Evolutionary conservation across 1,140 invertebrate genomes (phyloP).

Genomic region (Bombus soroeensis): DNA sequence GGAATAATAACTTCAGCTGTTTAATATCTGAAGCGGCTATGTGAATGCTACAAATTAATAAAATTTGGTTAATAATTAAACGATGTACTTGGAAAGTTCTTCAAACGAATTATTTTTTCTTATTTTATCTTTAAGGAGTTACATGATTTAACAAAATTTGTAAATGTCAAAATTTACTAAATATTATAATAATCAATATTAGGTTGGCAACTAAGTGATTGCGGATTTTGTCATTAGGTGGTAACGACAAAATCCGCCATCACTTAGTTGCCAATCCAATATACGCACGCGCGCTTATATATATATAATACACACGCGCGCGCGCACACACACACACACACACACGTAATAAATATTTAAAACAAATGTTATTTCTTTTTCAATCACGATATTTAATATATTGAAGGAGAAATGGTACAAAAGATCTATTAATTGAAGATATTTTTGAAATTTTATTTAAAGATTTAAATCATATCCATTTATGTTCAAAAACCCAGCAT

Average conservation of each 20-base stretch:
- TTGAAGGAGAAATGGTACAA: not conserved
- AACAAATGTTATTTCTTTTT: not conserved
- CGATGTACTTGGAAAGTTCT: not conserved
- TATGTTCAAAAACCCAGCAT: constrained; percentile 41
- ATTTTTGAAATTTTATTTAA: not conserved
- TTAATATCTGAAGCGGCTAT: not conserved
- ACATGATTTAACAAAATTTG: constrained; percentile 1
- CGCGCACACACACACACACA: no score
- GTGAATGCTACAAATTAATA: not conserved
- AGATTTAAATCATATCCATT: constrained; percentile 41
- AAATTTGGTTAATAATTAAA: not conserved
- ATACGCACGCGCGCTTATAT: not conserved
- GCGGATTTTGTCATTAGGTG: no score
- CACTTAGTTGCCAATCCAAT: no score
- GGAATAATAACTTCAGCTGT: not conserved
- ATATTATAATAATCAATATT: not conserved
- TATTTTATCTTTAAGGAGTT: constrained; percentile 9
- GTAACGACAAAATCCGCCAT: no score
- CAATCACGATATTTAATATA: not conserved
- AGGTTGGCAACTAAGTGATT: no score
- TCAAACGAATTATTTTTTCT: not conserved
- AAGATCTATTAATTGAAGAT: not conserved
- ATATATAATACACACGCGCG: no score
- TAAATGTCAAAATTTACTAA: constrained; percentile 3
- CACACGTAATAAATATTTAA: constrained; percentile 2